phyloP scores from a whole-genome alignment of 2,797 vertebrate species.

The Amblyraja radiata region DNA sequence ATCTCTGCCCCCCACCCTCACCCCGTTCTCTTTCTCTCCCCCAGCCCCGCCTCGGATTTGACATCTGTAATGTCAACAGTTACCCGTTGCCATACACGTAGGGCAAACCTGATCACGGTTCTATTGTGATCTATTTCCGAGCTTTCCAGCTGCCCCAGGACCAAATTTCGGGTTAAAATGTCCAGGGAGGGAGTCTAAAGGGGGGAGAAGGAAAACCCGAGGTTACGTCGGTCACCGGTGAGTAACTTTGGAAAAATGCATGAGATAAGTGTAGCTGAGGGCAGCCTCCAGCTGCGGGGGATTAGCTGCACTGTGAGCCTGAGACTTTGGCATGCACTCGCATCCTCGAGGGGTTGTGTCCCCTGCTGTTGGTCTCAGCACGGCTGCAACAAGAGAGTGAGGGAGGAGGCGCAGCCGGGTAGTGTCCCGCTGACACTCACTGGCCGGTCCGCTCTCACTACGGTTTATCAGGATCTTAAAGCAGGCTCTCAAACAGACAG shows the following conservation, averaged over 20 bases:
- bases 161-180: constrained; percentile 14
- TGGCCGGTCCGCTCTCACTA: neutral
- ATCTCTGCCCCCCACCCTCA: neutral
- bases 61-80: neutral
- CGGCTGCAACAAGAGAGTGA: constrained; percentile 58
- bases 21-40: neutral
- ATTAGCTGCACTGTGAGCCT: constrained; percentile 84
- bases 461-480: neutral
- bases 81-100: neutral
- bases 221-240: constrained; percentile 84
- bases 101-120: neutral
- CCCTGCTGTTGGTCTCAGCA: constrained; percentile 63
- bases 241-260: constrained; percentile 90
- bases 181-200: constrained; percentile 39
- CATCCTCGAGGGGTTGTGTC: constrained; percentile 70
- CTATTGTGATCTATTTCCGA: neutral
- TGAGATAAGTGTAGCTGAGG: constrained; percentile 72
- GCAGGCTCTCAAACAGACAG: neutral
- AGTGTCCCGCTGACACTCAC: neutral
- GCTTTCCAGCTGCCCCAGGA: neutral
- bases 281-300: constrained; percentile 92
- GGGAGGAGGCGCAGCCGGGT: constrained; percentile 50
- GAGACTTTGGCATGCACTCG: constrained; percentile 85
- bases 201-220: constrained; percentile 51
- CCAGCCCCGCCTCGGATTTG: neutral